These are phyloP conservation scores for Phania funesta DNA, from an alignment of 2,888 invertebrate species.

Conservation along the genomic window DNA sequence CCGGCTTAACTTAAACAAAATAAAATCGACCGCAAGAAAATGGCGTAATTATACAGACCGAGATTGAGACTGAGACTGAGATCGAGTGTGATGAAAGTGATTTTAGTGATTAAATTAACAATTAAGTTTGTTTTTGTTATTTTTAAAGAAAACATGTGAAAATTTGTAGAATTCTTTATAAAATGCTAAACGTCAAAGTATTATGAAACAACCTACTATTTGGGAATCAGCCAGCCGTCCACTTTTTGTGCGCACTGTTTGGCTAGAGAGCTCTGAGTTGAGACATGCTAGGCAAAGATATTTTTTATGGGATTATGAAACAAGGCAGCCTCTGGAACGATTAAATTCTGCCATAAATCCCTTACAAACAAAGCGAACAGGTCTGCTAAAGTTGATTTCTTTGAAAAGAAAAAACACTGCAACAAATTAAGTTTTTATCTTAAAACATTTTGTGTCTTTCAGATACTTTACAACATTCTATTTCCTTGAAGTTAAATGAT, in stretches of 20 bases:
- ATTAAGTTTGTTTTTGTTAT: conserved; percentile 22
- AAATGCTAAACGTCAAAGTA: not conserved
- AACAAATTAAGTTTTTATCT: not conserved
- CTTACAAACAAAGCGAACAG: conserved; percentile 5
- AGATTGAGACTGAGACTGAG: not conserved
- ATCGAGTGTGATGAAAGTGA: too few species aligned
- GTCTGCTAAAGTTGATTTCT: not conserved
- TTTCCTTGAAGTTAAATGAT: conserved; percentile 59
- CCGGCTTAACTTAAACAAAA: not conserved
- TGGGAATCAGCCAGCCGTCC: conserved; percentile 85
- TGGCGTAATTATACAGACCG: not conserved
- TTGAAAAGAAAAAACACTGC: not conserved
- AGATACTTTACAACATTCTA: conserved; percentile 56
- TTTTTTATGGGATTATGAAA: conserved; percentile 78
- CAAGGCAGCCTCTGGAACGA: conserved; percentile 68
- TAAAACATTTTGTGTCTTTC: not conserved
- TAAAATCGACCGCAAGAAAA: not conserved
- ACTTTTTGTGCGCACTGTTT: conserved; percentile 84
- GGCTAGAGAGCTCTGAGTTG: conserved; percentile 85
- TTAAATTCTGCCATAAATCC: conserved; percentile 31
- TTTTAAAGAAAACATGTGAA: conserved; percentile 4
- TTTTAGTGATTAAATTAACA: conserved; percentile 28
- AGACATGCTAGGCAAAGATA: conserved; percentile 76
- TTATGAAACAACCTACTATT: conserved; percentile 81
- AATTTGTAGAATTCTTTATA: not conserved